phyloP scores from a whole-genome alignment of 2,888 invertebrate genomes.

The Amblyteles armatorius region DNA sequence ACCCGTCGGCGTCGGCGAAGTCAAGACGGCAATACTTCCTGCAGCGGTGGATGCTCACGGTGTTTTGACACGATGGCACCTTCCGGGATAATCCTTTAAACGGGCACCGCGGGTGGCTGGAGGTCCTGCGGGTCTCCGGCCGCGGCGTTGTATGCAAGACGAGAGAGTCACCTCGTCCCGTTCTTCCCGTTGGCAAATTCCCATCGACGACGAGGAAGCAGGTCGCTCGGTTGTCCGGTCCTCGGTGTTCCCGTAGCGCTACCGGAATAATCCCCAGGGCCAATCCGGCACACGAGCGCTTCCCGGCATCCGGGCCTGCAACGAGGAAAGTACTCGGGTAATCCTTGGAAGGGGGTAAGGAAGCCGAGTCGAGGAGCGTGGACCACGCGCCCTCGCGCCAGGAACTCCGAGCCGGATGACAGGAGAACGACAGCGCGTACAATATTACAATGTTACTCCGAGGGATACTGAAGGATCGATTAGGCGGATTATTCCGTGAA shows the following conservation, averaged over 20 bases:
- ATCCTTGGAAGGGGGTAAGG: conserved; percentile 65
- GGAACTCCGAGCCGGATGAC: not conserved
- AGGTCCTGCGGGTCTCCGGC: conserved; percentile 3
- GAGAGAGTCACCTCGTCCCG: conserved; percentile 38
- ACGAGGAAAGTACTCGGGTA: conserved; percentile 68
- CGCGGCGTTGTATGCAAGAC: not conserved
- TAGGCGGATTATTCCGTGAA: conserved; percentile 41
- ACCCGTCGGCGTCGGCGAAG: conserved; percentile 69
- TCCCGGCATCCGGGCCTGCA: conserved; percentile 47
- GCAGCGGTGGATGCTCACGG: conserved; percentile 69
- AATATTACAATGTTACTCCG: conserved; percentile 17
- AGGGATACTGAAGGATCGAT: conserved; percentile 47
- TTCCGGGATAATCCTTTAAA: conserved; percentile 83
- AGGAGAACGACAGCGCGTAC: conserved; percentile 1
- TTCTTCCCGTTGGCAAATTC: conserved; percentile 19
- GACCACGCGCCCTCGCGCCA: conserved; percentile 63
- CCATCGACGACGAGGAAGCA: conserved; percentile 17
- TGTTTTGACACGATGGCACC: conserved; percentile 83
- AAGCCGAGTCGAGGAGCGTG: conserved; percentile 53
- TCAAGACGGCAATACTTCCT: conserved; percentile 74
- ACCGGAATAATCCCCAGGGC: conserved; percentile 70
- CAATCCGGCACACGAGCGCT: conserved; percentile 73
- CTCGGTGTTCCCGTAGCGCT: conserved; percentile 44
- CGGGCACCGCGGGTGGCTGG: conserved; percentile 74
- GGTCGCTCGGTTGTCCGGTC: conserved; percentile 22